Conservation (phyloP, 2,888 invertebrate genomes). For the Himalopsyche anomala region DNA sequence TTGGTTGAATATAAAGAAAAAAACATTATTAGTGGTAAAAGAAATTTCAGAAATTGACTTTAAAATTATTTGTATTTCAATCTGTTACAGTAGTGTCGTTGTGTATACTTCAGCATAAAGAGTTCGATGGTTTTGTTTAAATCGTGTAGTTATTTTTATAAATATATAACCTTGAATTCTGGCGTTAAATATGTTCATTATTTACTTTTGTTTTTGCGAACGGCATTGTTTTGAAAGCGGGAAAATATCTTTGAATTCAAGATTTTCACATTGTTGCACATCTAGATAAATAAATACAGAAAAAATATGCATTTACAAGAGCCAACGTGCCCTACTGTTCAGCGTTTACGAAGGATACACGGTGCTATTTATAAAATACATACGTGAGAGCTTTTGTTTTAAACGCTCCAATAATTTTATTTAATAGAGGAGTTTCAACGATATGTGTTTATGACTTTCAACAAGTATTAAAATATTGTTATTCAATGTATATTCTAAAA, state of each 20-base stretch:
- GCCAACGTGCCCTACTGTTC: background rate
- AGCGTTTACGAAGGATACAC: background rate
- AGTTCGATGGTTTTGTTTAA: background rate
- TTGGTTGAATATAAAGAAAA: too few species aligned
- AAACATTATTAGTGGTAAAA: too few species aligned
- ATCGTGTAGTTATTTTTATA: background rate
- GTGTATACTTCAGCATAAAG: too few species aligned
- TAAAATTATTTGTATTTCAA: too few species aligned
- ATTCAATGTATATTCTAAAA: too few species aligned
- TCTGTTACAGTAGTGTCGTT: background rate
- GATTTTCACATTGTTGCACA: too few species aligned
- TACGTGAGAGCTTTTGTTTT: background rate
- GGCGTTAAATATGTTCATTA: background rate
- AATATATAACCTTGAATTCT: background rate
- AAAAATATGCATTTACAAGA: background rate
- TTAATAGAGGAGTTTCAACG: background rate
- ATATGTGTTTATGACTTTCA: background rate
- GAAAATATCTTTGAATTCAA: background rate
- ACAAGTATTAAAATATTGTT: background rate
- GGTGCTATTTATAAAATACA: background rate
- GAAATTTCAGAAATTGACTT: too few species aligned
- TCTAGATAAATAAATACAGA: background rate
- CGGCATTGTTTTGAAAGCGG: background rate
- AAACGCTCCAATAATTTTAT: slow-evolving; percentile 12
- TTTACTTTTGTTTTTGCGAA: background rate